phyloP scores from a whole-genome alignment of 35 echinoderm and acorn worm genomes.

The Holothuria glaberrima region DNA sequence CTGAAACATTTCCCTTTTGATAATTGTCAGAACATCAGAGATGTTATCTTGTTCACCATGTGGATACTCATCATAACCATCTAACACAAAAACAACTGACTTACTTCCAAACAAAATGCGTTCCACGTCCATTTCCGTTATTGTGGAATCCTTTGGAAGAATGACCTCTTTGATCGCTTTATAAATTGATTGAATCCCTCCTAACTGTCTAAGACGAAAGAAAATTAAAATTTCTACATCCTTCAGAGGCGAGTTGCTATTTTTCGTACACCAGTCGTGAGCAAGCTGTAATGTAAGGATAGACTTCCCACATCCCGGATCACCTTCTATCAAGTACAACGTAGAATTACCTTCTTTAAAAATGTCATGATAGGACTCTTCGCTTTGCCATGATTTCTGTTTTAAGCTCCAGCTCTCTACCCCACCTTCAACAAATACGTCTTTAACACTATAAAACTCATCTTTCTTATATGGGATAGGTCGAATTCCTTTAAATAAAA shows the following conservation, averaged over 20 bases:
- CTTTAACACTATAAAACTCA: no score
- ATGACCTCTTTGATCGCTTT: not conserved
- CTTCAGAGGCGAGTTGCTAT: not conserved
- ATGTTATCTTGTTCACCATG: not conserved
- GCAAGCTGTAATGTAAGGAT: not conserved
- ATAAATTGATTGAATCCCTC: not conserved
- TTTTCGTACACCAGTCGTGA: conserved; percentile 6
- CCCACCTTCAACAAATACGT: no score
- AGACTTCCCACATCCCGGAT: conserved; percentile 3
- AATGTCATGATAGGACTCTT: no score
- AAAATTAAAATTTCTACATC: conserved; percentile 3
- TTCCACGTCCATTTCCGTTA: not conserved
- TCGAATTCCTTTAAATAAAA: no score
- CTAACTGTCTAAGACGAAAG: not conserved
- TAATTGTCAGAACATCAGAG: not conserved
- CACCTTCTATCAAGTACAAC: not conserved
- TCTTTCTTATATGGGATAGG: no score
- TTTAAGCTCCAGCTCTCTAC: no score
- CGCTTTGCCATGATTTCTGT: no score
- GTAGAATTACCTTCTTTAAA: no score
- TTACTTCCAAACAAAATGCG: not conserved
- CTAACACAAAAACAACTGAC: not conserved
- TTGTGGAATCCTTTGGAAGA: not conserved
- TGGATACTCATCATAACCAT: conserved; percentile 17
- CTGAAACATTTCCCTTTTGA: conserved; percentile 23